Conservation (phyloP, 92 coral and sea anemone genomes). For the Metridium senile region DNA sequence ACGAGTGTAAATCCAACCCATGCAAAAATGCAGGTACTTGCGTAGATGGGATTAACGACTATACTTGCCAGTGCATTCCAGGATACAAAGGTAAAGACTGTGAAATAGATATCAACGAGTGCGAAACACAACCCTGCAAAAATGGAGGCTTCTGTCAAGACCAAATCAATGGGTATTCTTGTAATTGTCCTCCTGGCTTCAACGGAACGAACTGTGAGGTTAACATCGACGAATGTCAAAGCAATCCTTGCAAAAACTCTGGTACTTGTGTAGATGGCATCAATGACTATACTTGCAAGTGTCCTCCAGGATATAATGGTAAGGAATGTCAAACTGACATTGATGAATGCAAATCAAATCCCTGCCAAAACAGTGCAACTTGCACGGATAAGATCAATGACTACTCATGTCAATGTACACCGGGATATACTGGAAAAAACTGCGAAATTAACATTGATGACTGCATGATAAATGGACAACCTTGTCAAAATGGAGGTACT, state of each 20-base stretch:
- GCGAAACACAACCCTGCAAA: conserved; percentile 33
- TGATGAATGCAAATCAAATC: background rate
- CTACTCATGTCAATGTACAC: background rate
- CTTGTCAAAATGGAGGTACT: conserved; percentile 14
- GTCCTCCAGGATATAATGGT: conserved; percentile 17
- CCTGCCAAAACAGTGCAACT: background rate
- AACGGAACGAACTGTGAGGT: conserved; percentile 1
- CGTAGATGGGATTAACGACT: background rate
- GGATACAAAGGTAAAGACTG: conserved; percentile 13
- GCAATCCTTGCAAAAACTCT: background rate
- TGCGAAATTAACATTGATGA: background rate
- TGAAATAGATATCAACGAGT: conserved; percentile 49
- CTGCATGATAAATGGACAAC: background rate
- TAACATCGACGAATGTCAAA: background rate
- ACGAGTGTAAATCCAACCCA: background rate
- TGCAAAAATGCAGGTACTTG: background rate
- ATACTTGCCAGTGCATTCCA: background rate
- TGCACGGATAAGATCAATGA: background rate
- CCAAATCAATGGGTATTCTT: conserved; percentile 8
- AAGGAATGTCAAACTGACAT: conserved; percentile 4
- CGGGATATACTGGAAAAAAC: background rate
- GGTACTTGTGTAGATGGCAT: background rate
- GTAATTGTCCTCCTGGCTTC: conserved; percentile 22
- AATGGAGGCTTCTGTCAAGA: conserved; percentile 40
- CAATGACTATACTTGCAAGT: background rate